These are phyloP conservation scores for Jordanella pulchra DNA, from an alignment of 2,797 vertebrate species.

Conservation along the genomic window DNA sequence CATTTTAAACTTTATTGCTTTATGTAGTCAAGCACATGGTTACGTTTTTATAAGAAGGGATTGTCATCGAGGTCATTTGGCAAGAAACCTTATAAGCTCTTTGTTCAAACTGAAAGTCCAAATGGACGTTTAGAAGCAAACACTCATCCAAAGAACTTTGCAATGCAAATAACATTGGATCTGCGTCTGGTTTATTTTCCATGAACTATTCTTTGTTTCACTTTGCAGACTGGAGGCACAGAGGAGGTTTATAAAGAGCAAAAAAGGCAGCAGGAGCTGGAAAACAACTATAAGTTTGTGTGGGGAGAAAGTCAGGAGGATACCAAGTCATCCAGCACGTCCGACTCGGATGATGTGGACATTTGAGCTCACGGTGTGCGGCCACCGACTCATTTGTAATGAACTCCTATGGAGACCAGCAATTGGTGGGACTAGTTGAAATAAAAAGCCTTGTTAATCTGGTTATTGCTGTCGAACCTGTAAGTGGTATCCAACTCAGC, in stretches of 20 bases:
- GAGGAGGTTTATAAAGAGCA: conserved; percentile 92
- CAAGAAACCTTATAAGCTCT: background rate
- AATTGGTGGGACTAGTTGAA: conserved; percentile 31
- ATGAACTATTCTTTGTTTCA: background rate
- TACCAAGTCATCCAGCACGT: conserved; percentile 72
- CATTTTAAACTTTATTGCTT: background rate
- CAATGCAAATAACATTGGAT: background rate
- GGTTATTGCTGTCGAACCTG: conserved; percentile 46
- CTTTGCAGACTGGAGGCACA: conserved; percentile 87
- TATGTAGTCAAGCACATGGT: background rate
- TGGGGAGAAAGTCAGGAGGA: conserved; percentile 86
- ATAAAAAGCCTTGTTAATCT: conserved; percentile 34
- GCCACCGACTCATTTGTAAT: conserved; percentile 14
- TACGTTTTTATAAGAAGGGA: background rate
- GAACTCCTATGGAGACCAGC: conserved; percentile 58
- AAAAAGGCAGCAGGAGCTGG: conserved; percentile 88
- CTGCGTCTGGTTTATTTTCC: background rate
- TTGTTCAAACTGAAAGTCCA: background rate
- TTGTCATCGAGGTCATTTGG: background rate
- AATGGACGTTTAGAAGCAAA: background rate
- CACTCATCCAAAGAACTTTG: background rate
- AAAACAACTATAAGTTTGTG: conserved; percentile 92
- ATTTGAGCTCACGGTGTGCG: conserved; percentile 75
- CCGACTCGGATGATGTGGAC: conserved; percentile 89
- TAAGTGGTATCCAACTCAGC: conserved; percentile 38